These are phyloP conservation scores for Microctonus brassicae DNA, from an alignment of 2,888 invertebrate species.

Conservation along the genomic window DNA sequence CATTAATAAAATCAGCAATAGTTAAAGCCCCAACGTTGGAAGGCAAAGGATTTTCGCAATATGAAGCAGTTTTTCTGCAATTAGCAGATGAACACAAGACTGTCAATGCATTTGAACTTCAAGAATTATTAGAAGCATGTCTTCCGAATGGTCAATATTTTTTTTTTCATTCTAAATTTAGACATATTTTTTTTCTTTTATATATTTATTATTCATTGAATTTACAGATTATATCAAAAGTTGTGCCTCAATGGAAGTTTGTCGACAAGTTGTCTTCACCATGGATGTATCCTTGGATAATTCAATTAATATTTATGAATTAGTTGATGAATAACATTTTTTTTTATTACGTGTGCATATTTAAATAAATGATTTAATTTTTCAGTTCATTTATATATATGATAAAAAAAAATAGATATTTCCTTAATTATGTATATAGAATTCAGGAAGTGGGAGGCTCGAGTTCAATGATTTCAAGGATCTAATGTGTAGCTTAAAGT, in stretches of 20 bases:
- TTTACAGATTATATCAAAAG: constrained; percentile 90
- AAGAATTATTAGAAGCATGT: constrained; percentile 90
- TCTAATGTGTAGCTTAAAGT: constrained; percentile 90
- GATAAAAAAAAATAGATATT: not conserved
- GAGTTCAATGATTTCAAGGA: constrained; percentile 90
- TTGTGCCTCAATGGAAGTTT: constrained; percentile 92
- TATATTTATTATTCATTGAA: constrained; percentile 6
- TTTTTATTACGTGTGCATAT: not conserved
- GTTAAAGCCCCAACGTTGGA: constrained; percentile 82
- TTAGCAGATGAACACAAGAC: constrained; percentile 91
- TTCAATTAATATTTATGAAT: not conserved
- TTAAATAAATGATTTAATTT: not conserved
- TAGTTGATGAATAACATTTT: not conserved
- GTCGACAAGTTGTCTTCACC: constrained; percentile 88
- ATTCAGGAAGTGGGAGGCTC: constrained; percentile 83
- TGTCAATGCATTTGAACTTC: constrained; percentile 91
- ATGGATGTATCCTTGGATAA: constrained; percentile 83
- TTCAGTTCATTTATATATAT: not conserved
- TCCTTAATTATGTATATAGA: constrained; percentile 69
- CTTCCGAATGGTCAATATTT: constrained; percentile 80
- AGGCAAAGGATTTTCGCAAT: constrained; percentile 83
- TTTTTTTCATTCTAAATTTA: not conserved
- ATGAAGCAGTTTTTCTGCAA: constrained; percentile 91
- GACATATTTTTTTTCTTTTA: too few species aligned
- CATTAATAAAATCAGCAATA: constrained; percentile 80